Evolutionary conservation across 2,113 vertebrate species (phyloP), one percentile per base, ranked within the genome.

Genomic region (Monopterus albus): DNA sequence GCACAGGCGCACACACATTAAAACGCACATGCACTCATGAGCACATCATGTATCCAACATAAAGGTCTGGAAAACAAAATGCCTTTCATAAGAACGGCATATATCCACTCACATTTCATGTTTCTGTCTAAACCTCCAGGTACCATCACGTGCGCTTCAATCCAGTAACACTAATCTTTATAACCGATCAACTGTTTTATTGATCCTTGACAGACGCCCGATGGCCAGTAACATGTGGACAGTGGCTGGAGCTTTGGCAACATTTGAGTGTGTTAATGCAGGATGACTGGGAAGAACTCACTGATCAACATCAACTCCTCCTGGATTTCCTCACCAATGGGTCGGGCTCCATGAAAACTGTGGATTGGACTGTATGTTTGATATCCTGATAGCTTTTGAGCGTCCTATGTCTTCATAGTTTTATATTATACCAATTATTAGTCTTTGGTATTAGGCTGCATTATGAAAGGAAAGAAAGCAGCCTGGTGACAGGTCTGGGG

Each of bases 21-120:
- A 56, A 18, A 73, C 52, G 6, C 73, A 64, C 66, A 36, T 7
- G 59, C 70, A 55, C 53, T 47, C 69, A 63, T 46, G 59, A 60
- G 20, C 40, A 52, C 42, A 45, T 21, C 53, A 13, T 42, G 23
- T 55, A 53, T 14, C 42, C 57, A 10, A 36, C 26, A 35, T 45
- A 18, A 47, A 59, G 31, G 21, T 36, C 43, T 10, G 21, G 3
- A 60, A 69, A 60, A 62, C 66, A 42, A 40, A 62, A 58, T 57
- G 35, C 59, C 70, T 51, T 76, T 62, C 39, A n/a, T 20, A 21
- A 53, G 23, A 58, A 73, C 60, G 67, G 53, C 51, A 78, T n/a
- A 63, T 64, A 45, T 72, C 21, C 39, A 39, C 55, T 21, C n/a
- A 42, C 35, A 25, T 25, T 51, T 15, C 36, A 23, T 46, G 63